Base-by-base conservation (phyloP, 2,888 invertebrate species). In the Onchidella celtica region DNA sequence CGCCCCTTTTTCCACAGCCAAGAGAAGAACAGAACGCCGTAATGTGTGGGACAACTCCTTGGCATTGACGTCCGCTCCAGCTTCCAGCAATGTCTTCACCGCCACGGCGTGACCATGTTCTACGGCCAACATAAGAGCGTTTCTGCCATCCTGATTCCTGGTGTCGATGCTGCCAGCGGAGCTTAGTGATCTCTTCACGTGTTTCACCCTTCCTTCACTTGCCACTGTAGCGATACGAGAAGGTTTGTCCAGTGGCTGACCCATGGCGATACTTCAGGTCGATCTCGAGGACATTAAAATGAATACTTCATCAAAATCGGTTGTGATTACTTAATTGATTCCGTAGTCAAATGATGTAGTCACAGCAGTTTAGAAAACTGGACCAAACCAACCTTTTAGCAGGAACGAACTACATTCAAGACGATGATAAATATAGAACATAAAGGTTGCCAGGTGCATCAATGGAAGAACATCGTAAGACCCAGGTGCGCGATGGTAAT, bases 181-280 rank as follows among this genome's bases (percentile, higher is more conserved):
- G 38, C 73, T 73, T 3, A 73, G 14, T 9, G 72, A 72, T 36
- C 73, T 21, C 38, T 61, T 73, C 1, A 73, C 73, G 17, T 73
- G 73, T 27, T 73, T 73, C 17, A 73, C 73, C 17, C 61, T 34
- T 14, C 73, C 73, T 27, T 73, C 73, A 34, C 73, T 61, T 24
- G 73, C 73, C 9, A 24, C 73, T 1, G 59, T 73, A 3, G 73
- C 73, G 24, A 73, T 57, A 3, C 73, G 73, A 4, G 73, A 59
- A 0, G 73, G 32, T 24, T 73, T 73, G 59, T 73, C 73, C 36
- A 73, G 11, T 9, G 57, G 73, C 57, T 73, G 73, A 24, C 73
- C 73, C 73, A 73, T 73, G 4, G 14, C 17, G 32, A 17, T 21
- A 66, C 32, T 2, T 63, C 14, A 63, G n/a, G 4, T 63, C n/a